Evolutionary conservation across 2,113 vertebrate genomes (phyloP).

Genomic region (Plestiodon gilberti): DNA sequence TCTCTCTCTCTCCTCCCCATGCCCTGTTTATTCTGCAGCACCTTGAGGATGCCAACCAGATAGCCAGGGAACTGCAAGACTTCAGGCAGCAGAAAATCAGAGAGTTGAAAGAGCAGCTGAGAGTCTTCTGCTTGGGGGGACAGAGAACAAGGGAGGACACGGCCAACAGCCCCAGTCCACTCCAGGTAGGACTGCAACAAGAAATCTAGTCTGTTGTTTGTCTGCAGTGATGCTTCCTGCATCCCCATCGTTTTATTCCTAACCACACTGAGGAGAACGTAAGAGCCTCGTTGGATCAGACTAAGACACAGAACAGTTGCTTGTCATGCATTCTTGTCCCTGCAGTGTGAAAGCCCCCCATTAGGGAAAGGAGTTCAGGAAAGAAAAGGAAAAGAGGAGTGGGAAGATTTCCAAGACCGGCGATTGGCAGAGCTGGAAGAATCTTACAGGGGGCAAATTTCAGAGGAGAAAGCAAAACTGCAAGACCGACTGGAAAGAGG

Average conservation of each 20-base stretch:
- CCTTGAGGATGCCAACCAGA: conserved; percentile 31
- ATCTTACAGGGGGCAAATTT: conserved; percentile 2
- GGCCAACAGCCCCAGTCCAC: not conserved
- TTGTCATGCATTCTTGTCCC: too few relatives aligned
- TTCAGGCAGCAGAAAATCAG: conserved; percentile 49
- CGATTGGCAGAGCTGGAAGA: conserved; percentile 22
- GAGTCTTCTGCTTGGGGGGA: not conserved
- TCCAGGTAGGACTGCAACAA: conserved; percentile 36
- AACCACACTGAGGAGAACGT: too few relatives aligned
- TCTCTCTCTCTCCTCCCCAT: not conserved
- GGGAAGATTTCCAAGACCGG: conserved; percentile 10
- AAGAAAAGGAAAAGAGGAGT: not conserved
- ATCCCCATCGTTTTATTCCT: not conserved
- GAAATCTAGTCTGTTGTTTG: not conserved
- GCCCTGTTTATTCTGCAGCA: not conserved
- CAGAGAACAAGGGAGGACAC: not conserved
- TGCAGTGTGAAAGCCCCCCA: not conserved
- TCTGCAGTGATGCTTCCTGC: not conserved
- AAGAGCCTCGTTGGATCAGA: too few relatives aligned
- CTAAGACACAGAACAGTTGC: too few relatives aligned
- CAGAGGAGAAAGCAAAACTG: conserved; percentile 26
- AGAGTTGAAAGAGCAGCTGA: conserved; percentile 40
- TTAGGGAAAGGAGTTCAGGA: conserved; percentile 8
- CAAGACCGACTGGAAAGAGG: conserved; percentile 41
- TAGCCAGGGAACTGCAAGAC: not conserved